Conservation (phyloP, 2,888 invertebrate species). For the Sicus ferrugineus region DNA sequence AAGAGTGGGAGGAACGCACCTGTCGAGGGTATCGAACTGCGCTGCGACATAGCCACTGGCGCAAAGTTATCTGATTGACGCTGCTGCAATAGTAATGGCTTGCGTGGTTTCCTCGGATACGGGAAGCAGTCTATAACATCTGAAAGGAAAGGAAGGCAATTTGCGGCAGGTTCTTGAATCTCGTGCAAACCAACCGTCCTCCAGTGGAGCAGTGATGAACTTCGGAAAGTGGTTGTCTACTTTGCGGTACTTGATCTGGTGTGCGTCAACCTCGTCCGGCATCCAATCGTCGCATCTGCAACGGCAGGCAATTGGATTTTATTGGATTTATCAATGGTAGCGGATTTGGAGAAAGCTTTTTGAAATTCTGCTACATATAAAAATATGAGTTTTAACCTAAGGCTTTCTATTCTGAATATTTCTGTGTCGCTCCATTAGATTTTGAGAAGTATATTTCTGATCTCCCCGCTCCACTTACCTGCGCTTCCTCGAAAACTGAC, state of each 20-base stretch:
- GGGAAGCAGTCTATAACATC: slow-evolving; percentile 37
- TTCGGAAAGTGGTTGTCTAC: slow-evolving; percentile 54
- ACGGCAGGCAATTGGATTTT: not conserved
- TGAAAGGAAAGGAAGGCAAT: slow-evolving; percentile 1
- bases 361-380: not conserved
- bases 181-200: slow-evolving; percentile 45
- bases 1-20: slow-evolving; percentile 37
- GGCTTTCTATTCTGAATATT: not conserved
- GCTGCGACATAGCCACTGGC: slow-evolving; percentile 38
- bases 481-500: no score
- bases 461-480: slow-evolving; percentile 40
- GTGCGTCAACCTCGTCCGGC: slow-evolving; percentile 44
- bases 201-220: slow-evolving; percentile 50
- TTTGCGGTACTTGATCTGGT: slow-evolving; percentile 53
- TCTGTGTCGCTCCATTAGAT: not conserved
- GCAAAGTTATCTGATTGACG: slow-evolving; percentile 17
- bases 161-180: no score
- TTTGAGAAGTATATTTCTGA: not conserved
- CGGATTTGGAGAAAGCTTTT: no score
- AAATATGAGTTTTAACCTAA: not conserved
- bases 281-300: slow-evolving; percentile 36
- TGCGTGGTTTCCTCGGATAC: slow-evolving; percentile 29
- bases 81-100: slow-evolving; percentile 32
- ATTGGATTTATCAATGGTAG: not conserved
- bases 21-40: slow-evolving; percentile 34